These are phyloP conservation scores for Escarpia spicata DNA, from an alignment of 2,888 invertebrate genomes.

Conservation along the genomic window DNA sequence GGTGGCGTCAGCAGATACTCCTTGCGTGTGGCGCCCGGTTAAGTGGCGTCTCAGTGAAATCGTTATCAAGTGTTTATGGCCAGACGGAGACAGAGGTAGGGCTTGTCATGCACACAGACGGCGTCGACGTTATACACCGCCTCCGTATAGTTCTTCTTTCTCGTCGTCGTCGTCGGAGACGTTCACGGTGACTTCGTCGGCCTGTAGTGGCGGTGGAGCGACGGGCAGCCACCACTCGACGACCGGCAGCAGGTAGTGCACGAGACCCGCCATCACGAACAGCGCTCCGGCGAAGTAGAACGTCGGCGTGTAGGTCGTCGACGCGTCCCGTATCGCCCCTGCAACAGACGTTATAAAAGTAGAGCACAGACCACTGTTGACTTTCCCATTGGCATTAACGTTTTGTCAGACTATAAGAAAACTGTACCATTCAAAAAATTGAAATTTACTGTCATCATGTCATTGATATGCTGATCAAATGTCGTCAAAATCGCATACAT, in stretches of 20 bases:
- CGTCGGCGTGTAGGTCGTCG: slow-evolving; percentile 82
- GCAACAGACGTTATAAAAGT: slow-evolving; percentile 53
- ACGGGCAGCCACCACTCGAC: not conserved
- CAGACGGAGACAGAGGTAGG: not conserved
- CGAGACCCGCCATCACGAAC: slow-evolving; percentile 86
- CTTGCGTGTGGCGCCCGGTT: not conserved
- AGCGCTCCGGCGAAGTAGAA: slow-evolving; percentile 88
- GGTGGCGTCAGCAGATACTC: not conserved
- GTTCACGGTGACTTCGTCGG: not conserved
- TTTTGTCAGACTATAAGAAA: too few relatives aligned
- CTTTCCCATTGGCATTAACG: not conserved
- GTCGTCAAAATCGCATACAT: too few relatives aligned
- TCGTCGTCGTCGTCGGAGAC: not conserved
- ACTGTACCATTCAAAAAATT: too few relatives aligned
- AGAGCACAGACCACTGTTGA: not conserved
- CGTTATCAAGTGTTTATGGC: not conserved
- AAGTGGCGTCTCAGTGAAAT: not conserved
- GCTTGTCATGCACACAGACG: too few relatives aligned
- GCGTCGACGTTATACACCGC: not conserved
- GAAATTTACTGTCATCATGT: too few relatives aligned
- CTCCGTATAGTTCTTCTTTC: not conserved
- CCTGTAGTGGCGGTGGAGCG: not conserved
- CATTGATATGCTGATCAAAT: too few relatives aligned
- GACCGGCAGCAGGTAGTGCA: slow-evolving; percentile 73
- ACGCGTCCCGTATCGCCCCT: slow-evolving; percentile 85